A percentile compares a stretch with the other conserved stretches of the same genome.
phyloP scores from a whole-genome alignment of 2,888 invertebrate species.

The Platycnemis pennipes region DNA sequence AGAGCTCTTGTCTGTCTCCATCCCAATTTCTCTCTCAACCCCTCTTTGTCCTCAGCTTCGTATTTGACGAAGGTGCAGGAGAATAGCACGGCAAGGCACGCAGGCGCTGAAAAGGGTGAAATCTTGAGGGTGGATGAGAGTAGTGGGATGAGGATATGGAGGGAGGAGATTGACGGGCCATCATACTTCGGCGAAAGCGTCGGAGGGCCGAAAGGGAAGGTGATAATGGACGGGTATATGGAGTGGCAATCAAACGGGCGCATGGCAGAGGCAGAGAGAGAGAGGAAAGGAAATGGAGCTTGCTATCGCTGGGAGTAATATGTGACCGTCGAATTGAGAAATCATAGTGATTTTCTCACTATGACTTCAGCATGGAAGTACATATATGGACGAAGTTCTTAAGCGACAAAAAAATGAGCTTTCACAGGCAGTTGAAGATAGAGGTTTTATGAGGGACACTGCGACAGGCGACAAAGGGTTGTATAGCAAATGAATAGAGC shows the following conservation, averaged over 20 bases:
- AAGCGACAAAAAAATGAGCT: neutral
- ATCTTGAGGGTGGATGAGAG: neutral
- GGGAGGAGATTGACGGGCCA: neutral
- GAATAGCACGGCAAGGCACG: neutral
- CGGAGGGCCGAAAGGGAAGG: neutral
- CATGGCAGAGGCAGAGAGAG: neutral
- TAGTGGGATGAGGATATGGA: neutral
- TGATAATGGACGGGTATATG: neutral
- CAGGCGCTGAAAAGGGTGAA: neutral
- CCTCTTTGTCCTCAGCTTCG: neutral
- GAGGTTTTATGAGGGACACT: neutral
- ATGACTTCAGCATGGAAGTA: neutral
- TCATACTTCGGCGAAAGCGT: neutral
- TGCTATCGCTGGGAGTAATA: neutral
- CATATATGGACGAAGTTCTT: neutral
- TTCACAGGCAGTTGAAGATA: neutral
- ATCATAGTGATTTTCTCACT: neutral
- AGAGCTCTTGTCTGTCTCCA: too few species aligned
- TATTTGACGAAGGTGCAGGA: neutral
- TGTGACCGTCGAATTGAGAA: neutral
- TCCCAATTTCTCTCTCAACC: neutral
- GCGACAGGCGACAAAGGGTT: neutral
- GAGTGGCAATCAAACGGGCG: neutral
- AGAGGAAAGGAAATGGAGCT: neutral
- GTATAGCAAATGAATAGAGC: too few species aligned